Evolutionary conservation across 2,797 vertebrate species (phyloP).

Genomic region (Poeciliopsis turneri): DNA sequence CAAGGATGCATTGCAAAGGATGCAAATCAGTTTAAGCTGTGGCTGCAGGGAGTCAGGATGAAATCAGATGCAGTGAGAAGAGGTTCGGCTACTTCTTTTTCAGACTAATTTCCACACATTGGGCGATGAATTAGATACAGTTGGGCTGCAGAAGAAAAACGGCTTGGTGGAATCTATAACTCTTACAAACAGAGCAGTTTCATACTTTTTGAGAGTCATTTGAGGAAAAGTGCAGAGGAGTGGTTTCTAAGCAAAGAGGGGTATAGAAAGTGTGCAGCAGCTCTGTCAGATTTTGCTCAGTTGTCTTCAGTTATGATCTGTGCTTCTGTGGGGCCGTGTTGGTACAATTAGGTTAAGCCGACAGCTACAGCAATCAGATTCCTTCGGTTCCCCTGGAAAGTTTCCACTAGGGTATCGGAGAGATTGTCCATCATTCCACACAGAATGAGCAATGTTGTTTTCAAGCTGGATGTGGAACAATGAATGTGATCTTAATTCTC

Average conservation of each 20-base stretch:
- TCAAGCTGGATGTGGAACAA: neutral
- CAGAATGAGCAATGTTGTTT: neutral
- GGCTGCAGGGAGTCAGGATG: constrained; percentile 1
- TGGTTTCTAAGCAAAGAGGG: neutral
- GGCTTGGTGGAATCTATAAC: neutral
- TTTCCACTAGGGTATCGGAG: neutral
- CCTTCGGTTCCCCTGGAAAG: no score
- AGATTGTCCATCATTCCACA: neutral
- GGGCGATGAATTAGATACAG: neutral
- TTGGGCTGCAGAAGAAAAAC: neutral
- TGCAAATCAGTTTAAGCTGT: constrained; percentile 9
- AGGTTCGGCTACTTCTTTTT: neutral
- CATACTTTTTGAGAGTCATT: neutral
- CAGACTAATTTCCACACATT: neutral
- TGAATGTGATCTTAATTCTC: neutral
- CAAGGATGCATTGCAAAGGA: constrained; percentile 11
- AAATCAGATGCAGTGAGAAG: neutral
- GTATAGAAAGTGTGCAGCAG: neutral
- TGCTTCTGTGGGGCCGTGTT: neutral
- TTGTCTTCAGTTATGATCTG: neutral
- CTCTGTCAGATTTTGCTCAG: neutral
- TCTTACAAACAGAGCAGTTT: neutral
- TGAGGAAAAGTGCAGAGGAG: neutral
- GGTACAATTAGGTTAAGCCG: neutral
- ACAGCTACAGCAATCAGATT: neutral